Evolutionary conservation across 2,888 invertebrate species (phyloP).

Genomic region (Troides helena): DNA sequence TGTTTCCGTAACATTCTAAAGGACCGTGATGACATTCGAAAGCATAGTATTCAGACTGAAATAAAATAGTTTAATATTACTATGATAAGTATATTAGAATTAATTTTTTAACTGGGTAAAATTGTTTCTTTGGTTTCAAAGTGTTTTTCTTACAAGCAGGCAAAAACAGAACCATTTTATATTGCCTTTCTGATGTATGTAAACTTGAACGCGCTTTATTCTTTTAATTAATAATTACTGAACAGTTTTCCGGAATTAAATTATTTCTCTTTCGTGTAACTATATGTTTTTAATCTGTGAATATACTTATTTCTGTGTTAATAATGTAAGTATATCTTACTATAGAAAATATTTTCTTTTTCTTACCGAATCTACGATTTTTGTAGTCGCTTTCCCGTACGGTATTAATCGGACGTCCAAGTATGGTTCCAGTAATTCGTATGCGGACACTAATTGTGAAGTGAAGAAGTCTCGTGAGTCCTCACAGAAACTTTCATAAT

Average conservation of each 20-base stretch:
- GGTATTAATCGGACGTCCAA: constrained; percentile 86
- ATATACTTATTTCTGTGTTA: too few relatives aligned
- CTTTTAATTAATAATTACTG: too few relatives aligned
- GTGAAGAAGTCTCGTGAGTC: constrained; percentile 87
- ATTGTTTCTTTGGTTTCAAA: too few relatives aligned
- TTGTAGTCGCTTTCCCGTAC: constrained; percentile 85
- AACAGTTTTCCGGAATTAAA: too few relatives aligned
- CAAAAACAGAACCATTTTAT: too few relatives aligned
- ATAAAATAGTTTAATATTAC: background rate
- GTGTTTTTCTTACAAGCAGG: too few relatives aligned
- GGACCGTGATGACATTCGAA: constrained; percentile 89
- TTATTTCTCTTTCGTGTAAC: too few relatives aligned
- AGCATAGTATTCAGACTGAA: constrained; percentile 35
- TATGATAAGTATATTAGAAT: too few relatives aligned
- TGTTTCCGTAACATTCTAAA: constrained; percentile 88
- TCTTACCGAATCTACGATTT: constrained; percentile 30
- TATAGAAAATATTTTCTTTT: background rate
- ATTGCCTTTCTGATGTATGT: too few relatives aligned
- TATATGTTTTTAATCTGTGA: too few relatives aligned
- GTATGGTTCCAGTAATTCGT: constrained; percentile 77
- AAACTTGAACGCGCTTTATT: too few relatives aligned
- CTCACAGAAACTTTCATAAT: constrained; percentile 89
- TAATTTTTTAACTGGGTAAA: too few relatives aligned
- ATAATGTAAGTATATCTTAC: background rate
- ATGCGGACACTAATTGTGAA: constrained; percentile 83